These are phyloP conservation scores for Acanthosepion esculentum DNA, from an alignment of 2,888 invertebrate genomes.

Conservation along the genomic window DNA sequence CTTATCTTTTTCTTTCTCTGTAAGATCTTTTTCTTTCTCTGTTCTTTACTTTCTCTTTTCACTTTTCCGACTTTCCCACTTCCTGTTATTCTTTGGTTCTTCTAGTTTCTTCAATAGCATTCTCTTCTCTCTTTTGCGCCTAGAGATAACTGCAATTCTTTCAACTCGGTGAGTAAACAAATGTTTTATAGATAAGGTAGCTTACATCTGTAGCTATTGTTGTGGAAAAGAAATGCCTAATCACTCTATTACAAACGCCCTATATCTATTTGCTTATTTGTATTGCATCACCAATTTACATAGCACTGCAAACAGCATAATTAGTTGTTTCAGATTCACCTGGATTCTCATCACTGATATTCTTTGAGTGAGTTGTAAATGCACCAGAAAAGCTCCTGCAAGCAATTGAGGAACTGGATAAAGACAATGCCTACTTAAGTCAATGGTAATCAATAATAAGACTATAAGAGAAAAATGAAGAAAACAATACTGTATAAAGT, in stretches of 20 bases:
- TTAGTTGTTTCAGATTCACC: not conserved
- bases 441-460: not conserved
- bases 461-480: not conserved
- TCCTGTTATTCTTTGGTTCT: not conserved
- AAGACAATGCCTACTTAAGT: not conserved
- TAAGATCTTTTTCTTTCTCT: not conserved
- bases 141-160: not conserved
- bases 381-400: not conserved
- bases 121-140: not conserved
- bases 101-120: not conserved
- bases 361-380: not conserved
- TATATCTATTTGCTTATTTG: not conserved
- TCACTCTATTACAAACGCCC: not conserved
- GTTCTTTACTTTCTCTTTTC: not conserved
- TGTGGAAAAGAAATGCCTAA: not conserved
- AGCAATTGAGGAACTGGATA: not conserved
- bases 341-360: not conserved
- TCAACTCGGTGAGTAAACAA: not conserved
- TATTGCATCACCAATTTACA: not conserved
- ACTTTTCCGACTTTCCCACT: not conserved
- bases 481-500: not conserved
- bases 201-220: not conserved
- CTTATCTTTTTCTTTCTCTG: not conserved
- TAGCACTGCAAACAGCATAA: not conserved
- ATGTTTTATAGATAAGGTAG: not conserved